Conservation (phyloP, 2,113 vertebrate species). For the Paratilapia polleni region DNA sequence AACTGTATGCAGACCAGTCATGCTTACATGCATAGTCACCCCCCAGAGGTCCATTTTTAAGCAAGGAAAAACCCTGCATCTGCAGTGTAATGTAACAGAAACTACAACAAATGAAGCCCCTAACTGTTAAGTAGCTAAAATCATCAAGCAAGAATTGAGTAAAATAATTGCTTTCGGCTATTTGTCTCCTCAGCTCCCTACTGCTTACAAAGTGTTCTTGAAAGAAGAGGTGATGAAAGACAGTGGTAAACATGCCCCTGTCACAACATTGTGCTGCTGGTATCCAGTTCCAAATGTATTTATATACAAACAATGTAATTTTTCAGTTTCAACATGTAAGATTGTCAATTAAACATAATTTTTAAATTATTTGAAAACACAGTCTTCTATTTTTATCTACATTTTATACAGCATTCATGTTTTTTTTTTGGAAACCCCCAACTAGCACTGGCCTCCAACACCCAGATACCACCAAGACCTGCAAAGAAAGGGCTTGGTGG, state of each 20-base stretch:
- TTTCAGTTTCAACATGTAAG: not conserved
- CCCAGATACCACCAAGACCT: not conserved
- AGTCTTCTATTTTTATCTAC: accelerated
- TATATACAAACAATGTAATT: not conserved
- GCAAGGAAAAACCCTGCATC: not conserved
- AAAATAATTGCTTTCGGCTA: not conserved
- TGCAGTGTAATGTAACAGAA: not conserved
- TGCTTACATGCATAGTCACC: not conserved
- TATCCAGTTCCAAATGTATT: not conserved
- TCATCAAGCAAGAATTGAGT: not conserved
- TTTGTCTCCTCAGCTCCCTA: not conserved
- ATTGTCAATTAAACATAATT: not conserved
- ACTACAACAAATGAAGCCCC: not conserved
- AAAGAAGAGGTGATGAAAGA: accelerated
- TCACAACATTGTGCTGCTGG: not conserved
- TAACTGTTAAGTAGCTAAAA: not conserved
- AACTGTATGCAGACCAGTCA: not conserved
- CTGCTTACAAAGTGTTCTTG: slow-evolving; percentile 1
- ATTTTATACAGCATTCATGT: accelerated
- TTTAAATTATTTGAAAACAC: not conserved
- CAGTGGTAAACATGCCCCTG: not conserved
- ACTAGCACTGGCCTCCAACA: not conserved
- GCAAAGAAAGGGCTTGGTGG: no score
- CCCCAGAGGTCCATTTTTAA: not conserved
- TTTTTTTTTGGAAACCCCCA: not conserved